These are phyloP conservation scores for Globodera ellingtonae DNA, from an alignment of 1,140 invertebrate genomes.

Conservation along the genomic window DNA sequence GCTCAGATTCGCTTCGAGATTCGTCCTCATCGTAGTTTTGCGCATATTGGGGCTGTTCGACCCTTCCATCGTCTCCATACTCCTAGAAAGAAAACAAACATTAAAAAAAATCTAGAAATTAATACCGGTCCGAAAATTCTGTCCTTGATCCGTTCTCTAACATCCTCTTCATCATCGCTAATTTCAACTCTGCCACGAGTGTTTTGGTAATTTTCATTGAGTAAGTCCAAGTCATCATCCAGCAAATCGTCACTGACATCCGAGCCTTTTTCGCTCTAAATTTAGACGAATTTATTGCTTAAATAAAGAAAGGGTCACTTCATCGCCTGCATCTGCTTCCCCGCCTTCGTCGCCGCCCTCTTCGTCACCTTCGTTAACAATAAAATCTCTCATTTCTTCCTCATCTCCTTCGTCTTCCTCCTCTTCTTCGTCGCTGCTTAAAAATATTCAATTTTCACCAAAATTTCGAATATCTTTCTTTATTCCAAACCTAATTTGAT, in stretches of 20 bases:
- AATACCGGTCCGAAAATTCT: conserved; percentile 70
- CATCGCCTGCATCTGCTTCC: conserved; percentile 39
- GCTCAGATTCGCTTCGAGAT: conserved; percentile 42
- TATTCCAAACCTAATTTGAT: conserved; percentile 44
- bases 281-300: conserved; percentile 13
- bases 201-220: conserved; percentile 97
- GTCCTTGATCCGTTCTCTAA: conserved; percentile 73
- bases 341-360: conserved; percentile 58
- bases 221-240: conserved; percentile 95
- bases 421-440: conserved; percentile 51
- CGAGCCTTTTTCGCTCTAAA: conserved; percentile 52
- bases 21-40: conserved; percentile 66
- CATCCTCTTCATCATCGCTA: conserved; percentile 75
- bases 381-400: conserved; percentile 49
- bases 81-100: conserved; percentile 16
- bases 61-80: conserved; percentile 14
- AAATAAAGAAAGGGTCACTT: conserved; percentile 6
- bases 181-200: conserved; percentile 53
- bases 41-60: conserved; percentile 35
- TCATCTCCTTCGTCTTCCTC: conserved; percentile 47
- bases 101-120: not conserved
- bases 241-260: conserved; percentile 77
- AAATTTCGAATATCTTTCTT: conserved; percentile 8
- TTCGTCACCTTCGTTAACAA: conserved; percentile 62
- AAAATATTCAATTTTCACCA: conserved; percentile 32